Evolutionary conservation across 2,888 invertebrate genomes (phyloP).

Genomic region (Holacanthella duospinosa): DNA sequence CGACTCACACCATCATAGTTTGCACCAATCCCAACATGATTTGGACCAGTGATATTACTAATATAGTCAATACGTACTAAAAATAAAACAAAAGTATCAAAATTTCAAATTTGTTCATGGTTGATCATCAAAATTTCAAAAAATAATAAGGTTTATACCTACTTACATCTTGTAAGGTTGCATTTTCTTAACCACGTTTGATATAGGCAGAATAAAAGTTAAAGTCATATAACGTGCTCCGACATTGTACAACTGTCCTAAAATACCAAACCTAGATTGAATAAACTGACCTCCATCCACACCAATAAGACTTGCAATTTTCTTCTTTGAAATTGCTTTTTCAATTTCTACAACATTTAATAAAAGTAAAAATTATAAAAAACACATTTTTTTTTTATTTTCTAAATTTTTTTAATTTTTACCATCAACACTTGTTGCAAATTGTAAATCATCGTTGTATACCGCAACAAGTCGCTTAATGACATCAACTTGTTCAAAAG

Average conservation of each 20-base stretch:
- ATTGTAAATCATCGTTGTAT: too few species aligned
- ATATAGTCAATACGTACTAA: slow-evolving; percentile 74
- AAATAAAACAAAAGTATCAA: slow-evolving; percentile 18
- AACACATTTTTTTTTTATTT: too few species aligned
- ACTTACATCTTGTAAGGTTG: slow-evolving; percentile 72
- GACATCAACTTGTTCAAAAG: too few species aligned
- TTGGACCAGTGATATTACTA: slow-evolving; percentile 64
- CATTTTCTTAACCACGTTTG: slow-evolving; percentile 57
- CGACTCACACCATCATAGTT: slow-evolving; percentile 71
- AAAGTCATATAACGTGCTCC: too few species aligned
- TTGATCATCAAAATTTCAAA: background rate
- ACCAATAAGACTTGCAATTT: slow-evolving; percentile 55
- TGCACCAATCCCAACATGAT: slow-evolving; percentile 76
- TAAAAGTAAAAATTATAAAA: background rate
- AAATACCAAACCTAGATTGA: slow-evolving; percentile 74
- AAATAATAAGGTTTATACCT: slow-evolving; percentile 44
- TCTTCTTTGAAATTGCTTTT: slow-evolving; percentile 44
- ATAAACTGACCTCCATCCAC: slow-evolving; percentile 87
- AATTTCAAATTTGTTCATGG: too few species aligned
- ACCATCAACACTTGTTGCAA: too few species aligned
- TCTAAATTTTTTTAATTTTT: too few species aligned
- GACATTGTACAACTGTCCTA: slow-evolving; percentile 79
- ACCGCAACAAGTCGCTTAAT: too few species aligned
- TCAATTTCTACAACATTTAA: slow-evolving; percentile 44
- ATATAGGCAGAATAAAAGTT: slow-evolving; percentile 78